Percentiles rank a stretch among this genome's conserved stretches.
These are phyloP conservation scores for Nyctalus aviator DNA, from an alignment of 2,797 vertebrate species.

Conservation along the genomic window DNA sequence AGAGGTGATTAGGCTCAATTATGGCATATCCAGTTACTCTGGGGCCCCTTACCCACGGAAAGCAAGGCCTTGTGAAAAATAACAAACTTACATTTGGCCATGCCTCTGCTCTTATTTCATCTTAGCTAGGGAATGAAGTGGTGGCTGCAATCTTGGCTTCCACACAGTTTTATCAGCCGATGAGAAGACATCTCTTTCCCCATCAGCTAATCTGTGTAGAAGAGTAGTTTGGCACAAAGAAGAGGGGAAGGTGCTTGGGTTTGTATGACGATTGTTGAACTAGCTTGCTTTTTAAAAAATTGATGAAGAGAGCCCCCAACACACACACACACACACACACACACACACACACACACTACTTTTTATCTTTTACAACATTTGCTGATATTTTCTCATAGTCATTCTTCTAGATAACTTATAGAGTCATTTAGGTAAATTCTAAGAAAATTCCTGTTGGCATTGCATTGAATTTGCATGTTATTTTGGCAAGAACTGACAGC, in stretches of 20 bases:
- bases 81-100: background rate
- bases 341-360: background rate
- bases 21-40: background rate
- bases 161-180: background rate
- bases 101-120: background rate
- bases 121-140: background rate
- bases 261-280: background rate
- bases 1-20: background rate
- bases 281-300: background rate
- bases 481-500: background rate
- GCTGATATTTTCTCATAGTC: background rate
- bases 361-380: background rate
- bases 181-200: background rate
- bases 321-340: no score
- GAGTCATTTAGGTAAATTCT: background rate
- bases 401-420: background rate
- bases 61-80: slow-evolving; percentile 13
- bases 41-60: background rate
- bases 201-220: background rate
- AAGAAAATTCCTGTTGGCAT: background rate
- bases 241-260: accelerated
- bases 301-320: background rate
- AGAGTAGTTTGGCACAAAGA: background rate
- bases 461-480: background rate
- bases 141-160: background rate